These are phyloP conservation scores for Margarornis squamiger DNA, from an alignment of 2,797 vertebrate species.

Conservation along the genomic window DNA sequence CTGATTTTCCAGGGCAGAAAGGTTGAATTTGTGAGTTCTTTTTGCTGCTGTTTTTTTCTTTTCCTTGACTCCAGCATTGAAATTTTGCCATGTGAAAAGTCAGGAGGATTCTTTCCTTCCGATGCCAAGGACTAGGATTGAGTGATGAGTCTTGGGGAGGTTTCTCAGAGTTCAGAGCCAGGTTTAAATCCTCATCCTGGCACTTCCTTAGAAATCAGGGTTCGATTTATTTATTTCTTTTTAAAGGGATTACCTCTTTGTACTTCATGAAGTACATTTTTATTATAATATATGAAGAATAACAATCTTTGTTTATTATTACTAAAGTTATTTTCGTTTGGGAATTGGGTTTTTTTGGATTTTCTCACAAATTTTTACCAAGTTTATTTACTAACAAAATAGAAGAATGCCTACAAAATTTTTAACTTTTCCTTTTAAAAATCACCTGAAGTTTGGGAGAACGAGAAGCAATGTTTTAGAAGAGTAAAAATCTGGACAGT, in stretches of 20 bases:
- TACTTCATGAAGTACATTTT: not conserved
- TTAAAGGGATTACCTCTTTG: accelerated
- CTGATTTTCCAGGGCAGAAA: not conserved
- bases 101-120: not conserved
- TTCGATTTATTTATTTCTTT: not conserved
- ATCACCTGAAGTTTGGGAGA: not conserved
- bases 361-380: not conserved
- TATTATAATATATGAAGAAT: not conserved
- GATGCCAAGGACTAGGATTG: not conserved
- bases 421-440: not conserved
- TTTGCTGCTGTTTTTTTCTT: accelerated
- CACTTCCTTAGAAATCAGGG: too few species aligned
- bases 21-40: not conserved
- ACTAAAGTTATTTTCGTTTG: not conserved
- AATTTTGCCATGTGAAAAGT: not conserved
- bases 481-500: accelerated
- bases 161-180: not conserved
- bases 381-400: not conserved
- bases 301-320: not conserved
- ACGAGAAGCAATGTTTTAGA: not conserved
- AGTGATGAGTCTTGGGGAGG: not conserved
- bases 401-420: not conserved
- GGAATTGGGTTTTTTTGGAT: accelerated
- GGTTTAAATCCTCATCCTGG: not conserved
- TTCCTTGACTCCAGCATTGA: accelerated